Conservation (phyloP, 1,140 invertebrate genomes). For the Globodera rostochiensis region DNA sequence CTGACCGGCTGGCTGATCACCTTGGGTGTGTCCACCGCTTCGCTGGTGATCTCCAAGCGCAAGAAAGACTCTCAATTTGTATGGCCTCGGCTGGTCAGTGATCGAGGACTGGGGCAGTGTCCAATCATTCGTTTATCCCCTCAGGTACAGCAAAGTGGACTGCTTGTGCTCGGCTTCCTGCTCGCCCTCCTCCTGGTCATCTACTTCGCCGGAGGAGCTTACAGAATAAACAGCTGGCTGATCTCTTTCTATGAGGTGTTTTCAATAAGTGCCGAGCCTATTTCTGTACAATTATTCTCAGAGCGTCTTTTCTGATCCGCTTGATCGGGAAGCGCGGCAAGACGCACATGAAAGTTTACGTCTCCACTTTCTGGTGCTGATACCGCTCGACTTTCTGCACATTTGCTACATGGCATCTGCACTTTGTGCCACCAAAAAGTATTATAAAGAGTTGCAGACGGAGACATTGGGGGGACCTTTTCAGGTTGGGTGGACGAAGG, state of each 20-base stretch:
- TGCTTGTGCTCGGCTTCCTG: conserved; percentile 39
- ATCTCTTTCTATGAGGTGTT: conserved; percentile 40
- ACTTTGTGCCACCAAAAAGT: conserved; percentile 47
- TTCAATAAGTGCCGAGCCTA: background rate
- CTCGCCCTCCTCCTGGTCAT: conserved; percentile 26
- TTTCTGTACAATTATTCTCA: background rate
- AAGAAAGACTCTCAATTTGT: conserved; percentile 42
- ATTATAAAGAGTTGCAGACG: conserved; percentile 39
- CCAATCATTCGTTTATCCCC: too few species aligned
- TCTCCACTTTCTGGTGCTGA: conserved; percentile 35
- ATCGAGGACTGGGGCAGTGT: background rate
- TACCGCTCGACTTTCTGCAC: conserved; percentile 46
- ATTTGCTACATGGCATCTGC: conserved; percentile 44
- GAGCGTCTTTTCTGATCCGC: conserved; percentile 7
- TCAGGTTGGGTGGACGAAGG: conserved; percentile 5
- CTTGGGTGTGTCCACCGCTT: conserved; percentile 40
- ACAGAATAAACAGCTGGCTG: conserved; percentile 38
- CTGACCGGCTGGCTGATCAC: conserved; percentile 48
- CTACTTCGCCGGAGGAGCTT: conserved; percentile 41
- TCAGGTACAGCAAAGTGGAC: conserved; percentile 42
- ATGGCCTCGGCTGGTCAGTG: conserved; percentile 39
- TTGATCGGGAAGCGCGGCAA: conserved; percentile 19
- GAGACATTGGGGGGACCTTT: background rate
- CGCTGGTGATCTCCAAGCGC: conserved; percentile 30
- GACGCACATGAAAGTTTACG: conserved; percentile 23